phyloP scores from a whole-genome alignment of 2,888 invertebrate species.

The Rhyacophila evoluta region DNA sequence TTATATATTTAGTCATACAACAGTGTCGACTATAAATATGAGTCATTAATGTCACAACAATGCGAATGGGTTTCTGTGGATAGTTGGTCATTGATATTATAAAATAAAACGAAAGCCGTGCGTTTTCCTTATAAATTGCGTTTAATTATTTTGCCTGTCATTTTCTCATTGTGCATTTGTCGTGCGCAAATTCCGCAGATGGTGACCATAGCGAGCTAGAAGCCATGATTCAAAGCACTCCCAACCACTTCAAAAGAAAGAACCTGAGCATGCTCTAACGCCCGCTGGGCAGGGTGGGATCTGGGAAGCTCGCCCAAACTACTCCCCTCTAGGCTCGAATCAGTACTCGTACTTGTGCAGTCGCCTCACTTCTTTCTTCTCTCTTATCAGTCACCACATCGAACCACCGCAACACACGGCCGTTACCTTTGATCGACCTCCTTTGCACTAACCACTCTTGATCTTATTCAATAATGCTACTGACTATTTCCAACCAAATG shows the following conservation, averaged over 20 bases:
- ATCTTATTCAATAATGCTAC: too few species aligned
- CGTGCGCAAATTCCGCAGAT: slow-evolving; percentile 62
- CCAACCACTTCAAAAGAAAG: slow-evolving; percentile 73
- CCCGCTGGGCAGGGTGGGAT: slow-evolving; percentile 52
- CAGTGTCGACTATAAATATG: too few species aligned
- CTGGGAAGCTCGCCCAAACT: slow-evolving; percentile 52
- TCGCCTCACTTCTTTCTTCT: slow-evolving; percentile 22
- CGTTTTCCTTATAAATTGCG: slow-evolving; percentile 11
- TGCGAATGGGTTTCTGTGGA: too few species aligned
- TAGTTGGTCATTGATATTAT: not conserved
- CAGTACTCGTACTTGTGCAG: not conserved
- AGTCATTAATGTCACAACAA: too few species aligned
- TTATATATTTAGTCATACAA: too few species aligned
- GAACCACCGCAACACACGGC: not conserved
- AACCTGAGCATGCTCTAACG: slow-evolving; percentile 71
- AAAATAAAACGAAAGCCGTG: not conserved
- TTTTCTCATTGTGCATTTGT: slow-evolving; percentile 41
- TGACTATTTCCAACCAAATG: too few species aligned
- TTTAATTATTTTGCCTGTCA: slow-evolving; percentile 27
- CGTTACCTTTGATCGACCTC: not conserved
- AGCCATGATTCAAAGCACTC: slow-evolving; percentile 72
- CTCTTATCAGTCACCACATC: slow-evolving; percentile 14
- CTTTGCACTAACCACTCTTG: not conserved
- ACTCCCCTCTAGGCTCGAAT: slow-evolving; percentile 49
- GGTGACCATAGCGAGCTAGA: slow-evolving; percentile 73